Conservation (phyloP, 2,797 vertebrate species). For the Lagorchestes hirsutus region DNA sequence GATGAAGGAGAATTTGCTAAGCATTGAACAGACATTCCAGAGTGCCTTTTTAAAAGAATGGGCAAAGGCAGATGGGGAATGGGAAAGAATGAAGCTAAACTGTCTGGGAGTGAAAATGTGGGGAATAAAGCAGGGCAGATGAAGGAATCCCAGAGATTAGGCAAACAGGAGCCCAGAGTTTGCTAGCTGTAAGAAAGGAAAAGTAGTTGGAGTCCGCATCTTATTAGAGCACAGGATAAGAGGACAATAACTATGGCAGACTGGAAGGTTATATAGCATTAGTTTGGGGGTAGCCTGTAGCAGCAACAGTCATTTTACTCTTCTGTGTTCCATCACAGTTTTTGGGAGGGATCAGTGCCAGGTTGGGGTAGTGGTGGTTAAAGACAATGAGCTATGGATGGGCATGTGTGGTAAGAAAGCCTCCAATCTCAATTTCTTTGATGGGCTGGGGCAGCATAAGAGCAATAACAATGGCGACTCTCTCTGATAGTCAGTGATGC, state of each 20-base stretch:
- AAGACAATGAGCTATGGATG: background rate
- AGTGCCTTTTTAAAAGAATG: background rate
- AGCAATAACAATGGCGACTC: background rate
- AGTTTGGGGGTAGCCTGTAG: background rate
- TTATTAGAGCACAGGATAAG: background rate
- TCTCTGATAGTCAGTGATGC: background rate
- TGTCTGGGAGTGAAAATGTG: background rate
- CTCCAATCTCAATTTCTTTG: background rate
- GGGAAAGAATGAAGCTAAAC: background rate
- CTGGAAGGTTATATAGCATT: background rate
- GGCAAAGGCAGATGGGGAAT: background rate
- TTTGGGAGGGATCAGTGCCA: background rate
- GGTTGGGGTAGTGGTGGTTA: background rate
- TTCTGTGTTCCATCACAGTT: background rate
- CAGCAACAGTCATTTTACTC: background rate
- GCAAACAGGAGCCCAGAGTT: background rate
- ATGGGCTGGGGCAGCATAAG: background rate
- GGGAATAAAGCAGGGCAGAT: background rate
- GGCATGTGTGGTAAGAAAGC: background rate
- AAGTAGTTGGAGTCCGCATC: background rate
- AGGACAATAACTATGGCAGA: background rate
- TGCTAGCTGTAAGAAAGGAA: background rate
- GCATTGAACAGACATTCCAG: background rate
- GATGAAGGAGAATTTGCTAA: background rate
- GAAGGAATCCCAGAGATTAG: background rate